Percentiles rank a stretch among this genome's conserved stretches.
Evolutionary conservation across 2,888 invertebrate genomes (phyloP).

Genomic region (Leptothorax acervorum): DNA sequence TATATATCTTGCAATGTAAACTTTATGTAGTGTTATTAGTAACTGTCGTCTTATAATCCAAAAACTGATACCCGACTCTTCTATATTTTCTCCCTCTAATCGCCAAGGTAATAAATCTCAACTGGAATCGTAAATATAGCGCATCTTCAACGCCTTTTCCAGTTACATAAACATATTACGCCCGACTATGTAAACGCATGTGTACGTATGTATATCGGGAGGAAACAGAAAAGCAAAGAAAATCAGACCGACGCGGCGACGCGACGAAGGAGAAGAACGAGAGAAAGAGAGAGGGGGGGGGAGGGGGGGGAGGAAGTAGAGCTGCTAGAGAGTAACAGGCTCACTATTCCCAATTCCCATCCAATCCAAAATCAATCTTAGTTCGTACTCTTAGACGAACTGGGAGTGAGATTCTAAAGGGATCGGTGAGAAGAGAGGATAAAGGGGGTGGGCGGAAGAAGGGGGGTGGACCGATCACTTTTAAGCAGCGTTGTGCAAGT

Average conservation of each 20-base stretch:
- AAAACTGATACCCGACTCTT: neutral
- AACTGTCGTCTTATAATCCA: neutral
- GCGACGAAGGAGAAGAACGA: slow-evolving; percentile 11
- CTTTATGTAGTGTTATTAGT: neutral
- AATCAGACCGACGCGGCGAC: slow-evolving; percentile 14
- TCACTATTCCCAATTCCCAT: slow-evolving; percentile 83
- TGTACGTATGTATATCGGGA: slow-evolving; percentile 28
- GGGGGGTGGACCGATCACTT: slow-evolving; percentile 81
- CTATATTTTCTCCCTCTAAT: slow-evolving; percentile 1
- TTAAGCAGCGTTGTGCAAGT: slow-evolving; percentile 83
- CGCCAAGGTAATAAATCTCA: slow-evolving; percentile 24
- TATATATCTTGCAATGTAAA: neutral
- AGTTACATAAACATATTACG: slow-evolving; percentile 46
- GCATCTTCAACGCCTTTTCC: slow-evolving; percentile 13
- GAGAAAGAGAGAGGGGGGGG: slow-evolving; percentile 27
- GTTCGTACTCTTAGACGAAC: slow-evolving; percentile 81
- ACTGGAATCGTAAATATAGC: slow-evolving; percentile 11
- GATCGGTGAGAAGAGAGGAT: slow-evolving; percentile 61
- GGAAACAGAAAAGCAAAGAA: slow-evolving; percentile 20
- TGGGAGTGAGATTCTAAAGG: slow-evolving; percentile 73
- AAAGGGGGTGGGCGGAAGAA: slow-evolving; percentile 48
- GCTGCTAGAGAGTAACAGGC: slow-evolving; percentile 68
- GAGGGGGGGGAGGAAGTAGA: slow-evolving; percentile 4
- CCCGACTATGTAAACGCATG: slow-evolving; percentile 30
- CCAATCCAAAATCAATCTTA: slow-evolving; percentile 85